phyloP scores from a whole-genome alignment of 2,888 invertebrate species.

The Parascotia fuliginaria region DNA sequence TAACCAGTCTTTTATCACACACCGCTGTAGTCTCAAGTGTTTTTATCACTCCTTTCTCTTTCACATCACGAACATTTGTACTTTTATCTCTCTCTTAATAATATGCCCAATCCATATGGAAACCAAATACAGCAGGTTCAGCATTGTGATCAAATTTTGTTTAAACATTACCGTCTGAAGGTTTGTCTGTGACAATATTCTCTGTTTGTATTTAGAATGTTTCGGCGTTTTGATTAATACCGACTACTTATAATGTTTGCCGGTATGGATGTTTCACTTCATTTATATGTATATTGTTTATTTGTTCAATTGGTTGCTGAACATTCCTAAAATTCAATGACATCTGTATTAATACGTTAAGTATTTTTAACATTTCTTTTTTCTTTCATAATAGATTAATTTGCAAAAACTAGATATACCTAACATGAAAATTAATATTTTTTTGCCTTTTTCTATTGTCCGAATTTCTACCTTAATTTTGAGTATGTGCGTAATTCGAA shows the following conservation, averaged over 20 bases:
- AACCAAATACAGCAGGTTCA: constrained; percentile 66
- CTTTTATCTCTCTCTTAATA: constrained; percentile 59
- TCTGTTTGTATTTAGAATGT: constrained; percentile 66
- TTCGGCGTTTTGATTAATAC: constrained; percentile 67
- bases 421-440: no score
- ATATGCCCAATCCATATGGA: constrained; percentile 67
- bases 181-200: constrained; percentile 54
- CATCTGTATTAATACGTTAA: constrained; percentile 44
- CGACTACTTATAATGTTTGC: constrained; percentile 59
- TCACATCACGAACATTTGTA: constrained; percentile 41
- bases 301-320: constrained; percentile 64
- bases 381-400: background rate
- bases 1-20: constrained; percentile 66
- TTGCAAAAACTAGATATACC: no score
- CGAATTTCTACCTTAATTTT: no score
- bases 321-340: constrained; percentile 47
- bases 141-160: constrained; percentile 66
- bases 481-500: no score
- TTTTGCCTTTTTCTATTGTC: no score
- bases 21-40: constrained; percentile 77
- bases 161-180: constrained; percentile 52
- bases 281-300: constrained; percentile 54
- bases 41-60: constrained; percentile 61
- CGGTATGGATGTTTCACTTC: constrained; percentile 58
- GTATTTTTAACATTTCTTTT: constrained; percentile 3